Evolutionary conservation across 2,888 invertebrate species (phyloP).

Genomic region (Tricholauxania praeusta): DNA sequence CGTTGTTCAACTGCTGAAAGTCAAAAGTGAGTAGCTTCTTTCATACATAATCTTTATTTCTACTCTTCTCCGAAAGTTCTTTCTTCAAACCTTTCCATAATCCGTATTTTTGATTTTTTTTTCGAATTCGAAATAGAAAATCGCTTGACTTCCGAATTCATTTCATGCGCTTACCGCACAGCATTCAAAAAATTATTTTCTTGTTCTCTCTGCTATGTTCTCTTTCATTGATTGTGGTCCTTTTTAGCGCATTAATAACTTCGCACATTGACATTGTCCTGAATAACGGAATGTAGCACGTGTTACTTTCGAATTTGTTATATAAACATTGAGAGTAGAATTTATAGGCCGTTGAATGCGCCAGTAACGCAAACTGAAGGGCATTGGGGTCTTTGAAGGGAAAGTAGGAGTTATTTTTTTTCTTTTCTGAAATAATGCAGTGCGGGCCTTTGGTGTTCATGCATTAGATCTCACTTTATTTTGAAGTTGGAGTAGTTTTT

Average conservation of each 20-base stretch:
- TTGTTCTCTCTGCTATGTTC: not conserved
- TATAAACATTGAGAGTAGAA: constrained; percentile 36
- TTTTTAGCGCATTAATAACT: constrained; percentile 7
- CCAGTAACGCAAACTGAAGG: no score
- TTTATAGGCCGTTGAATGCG: constrained; percentile 21
- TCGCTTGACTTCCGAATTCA: not conserved
- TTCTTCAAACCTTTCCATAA: not conserved
- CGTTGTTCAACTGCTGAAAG: constrained; percentile 8
- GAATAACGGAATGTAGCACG: constrained; percentile 35
- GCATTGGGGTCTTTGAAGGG: no score
- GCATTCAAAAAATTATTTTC: not conserved
- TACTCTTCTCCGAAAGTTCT: no score
- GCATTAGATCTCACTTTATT: no score
- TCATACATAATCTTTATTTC: not conserved
- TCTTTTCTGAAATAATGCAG: no score
- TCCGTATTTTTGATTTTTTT: not conserved
- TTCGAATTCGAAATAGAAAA: constrained; percentile 8
- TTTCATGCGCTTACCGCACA: constrained; percentile 3
- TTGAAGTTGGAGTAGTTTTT: no score
- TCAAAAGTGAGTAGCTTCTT: constrained; percentile 5
- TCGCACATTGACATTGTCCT: constrained; percentile 37
- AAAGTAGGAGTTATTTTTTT: no score
- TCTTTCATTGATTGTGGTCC: not conserved
- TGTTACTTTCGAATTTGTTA: constrained; percentile 41
- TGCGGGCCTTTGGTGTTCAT: no score